Base-by-base conservation (phyloP, 2,797 vertebrate species). In the Cyprinella venusta region DNA sequence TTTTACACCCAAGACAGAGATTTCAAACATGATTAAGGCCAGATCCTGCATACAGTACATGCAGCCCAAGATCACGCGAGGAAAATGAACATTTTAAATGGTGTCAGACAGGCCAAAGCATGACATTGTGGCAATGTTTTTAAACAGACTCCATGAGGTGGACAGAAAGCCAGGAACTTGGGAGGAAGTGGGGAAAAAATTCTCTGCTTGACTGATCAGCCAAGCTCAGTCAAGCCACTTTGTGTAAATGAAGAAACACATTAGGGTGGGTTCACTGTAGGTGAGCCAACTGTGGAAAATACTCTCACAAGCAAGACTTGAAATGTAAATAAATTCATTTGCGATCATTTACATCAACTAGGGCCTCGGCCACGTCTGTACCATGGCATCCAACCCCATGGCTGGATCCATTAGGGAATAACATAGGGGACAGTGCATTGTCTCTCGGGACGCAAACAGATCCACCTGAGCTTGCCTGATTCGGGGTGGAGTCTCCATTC, bases 1-100 rank as follows among this genome's bases (percentile, higher is more conserved):
- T 89, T 90, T 90, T 80, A 88, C 86, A 85, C 86, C 82, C 84
- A 79, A 81, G 70, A 75, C 72, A 79, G 4, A 83, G 88, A 89
- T 90, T 86, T 80, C 3, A 21, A 75, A 67, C 9, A 2, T 74
- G 88, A 90, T 90, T 85, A 86, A 54, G 87, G 38, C 65, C 63
- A 61, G 52, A 75, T 78, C 26, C 54, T 63, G 72, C 67, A 59
- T 30, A 59, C 30, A 30, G 30, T 30, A 30, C 82, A 26, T 82
- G 8, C 16, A 65, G 3, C 18, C 18, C 76, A 36, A 42, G 42
- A 70, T 56, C 52, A 70, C 2, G 0, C 5, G 0, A 45, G 52
- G 24, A 70, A 56, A 78, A 78, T 0, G 0, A 78, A 56, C 36
- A 19, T 9, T 79, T 67, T 68, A 38, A 79, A 79, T 40, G 61